Conservation (phyloP, 2,113 vertebrate genomes). For the Gnathonemus longibarbis region DNA sequence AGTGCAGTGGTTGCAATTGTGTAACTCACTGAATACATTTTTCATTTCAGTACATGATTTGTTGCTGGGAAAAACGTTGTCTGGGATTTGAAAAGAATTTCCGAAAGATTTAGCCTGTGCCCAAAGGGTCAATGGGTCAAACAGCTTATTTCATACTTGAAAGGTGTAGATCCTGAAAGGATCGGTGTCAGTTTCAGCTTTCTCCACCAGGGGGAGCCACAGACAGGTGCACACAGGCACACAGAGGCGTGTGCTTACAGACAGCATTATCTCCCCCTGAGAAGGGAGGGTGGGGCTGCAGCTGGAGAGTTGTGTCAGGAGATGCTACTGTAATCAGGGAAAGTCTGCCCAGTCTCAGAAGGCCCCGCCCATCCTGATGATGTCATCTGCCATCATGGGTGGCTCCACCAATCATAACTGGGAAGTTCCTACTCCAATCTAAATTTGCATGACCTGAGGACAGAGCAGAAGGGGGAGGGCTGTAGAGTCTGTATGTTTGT, state of each 20-base stretch:
- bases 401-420: constrained; percentile 39
- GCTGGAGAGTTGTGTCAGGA: constrained; percentile 38
- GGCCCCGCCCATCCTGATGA: constrained; percentile 35
- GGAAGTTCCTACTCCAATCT: constrained; percentile 22
- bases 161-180: constrained; percentile 54
- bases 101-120: constrained; percentile 50
- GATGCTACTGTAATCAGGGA: constrained; percentile 51
- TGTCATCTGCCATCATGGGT: constrained; percentile 30
- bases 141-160: constrained; percentile 60
- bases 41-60: not conserved
- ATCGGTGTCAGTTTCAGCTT: constrained; percentile 56
- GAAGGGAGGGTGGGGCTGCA: constrained; percentile 13
- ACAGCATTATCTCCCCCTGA: not conserved
- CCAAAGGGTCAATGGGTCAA: constrained; percentile 65
- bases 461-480: not conserved
- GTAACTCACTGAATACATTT: not conserved
- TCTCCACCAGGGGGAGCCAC: constrained; percentile 37
- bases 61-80: not conserved
- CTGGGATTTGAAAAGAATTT: constrained; percentile 25
- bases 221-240: constrained; percentile 34
- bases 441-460: constrained; percentile 16
- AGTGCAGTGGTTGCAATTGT: not conserved
- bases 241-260: constrained; percentile 18
- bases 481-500: not conserved
- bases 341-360: constrained; percentile 38